Evolutionary conservation across 2,888 invertebrate species (phyloP), one percentile per base, ranked within the genome.

Genomic region (Tinea pellionella): DNA sequence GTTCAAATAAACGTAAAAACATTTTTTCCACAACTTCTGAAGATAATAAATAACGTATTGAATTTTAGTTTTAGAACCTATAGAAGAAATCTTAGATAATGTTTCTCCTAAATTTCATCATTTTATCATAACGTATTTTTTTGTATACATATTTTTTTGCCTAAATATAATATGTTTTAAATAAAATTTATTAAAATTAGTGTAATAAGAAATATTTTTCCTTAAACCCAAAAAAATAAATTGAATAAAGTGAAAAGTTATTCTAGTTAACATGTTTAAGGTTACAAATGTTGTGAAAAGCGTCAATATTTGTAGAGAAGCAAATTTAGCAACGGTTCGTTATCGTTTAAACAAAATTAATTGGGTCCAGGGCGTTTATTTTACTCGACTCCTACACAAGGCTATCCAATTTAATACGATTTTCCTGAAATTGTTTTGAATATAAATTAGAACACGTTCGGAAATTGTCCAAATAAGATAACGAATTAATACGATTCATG

Each of bases 331-430:
- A 53, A 24, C 11, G 53, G 53, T 76, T 73, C 71, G 69, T 62
- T 62, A 42, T 56, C 66, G 67, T 64, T 64, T 72, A 76, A 81
- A 80, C 77, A 78, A 64, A 62, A 66, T 67, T 74, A 76, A 77
- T 76, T 74, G 68, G 64, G 67, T 65, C 64, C 63, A 65, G 65
- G 67, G 69, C 69, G 65, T 47, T 47, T 47, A n/a, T 53, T 53
- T 53, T 53, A 53, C 18, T 18, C 6, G 3, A 47, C n/a, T 18
- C 53, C 53, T 12, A 53, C 53, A 53, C 18, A 24, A 53, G 24
- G 53, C 18, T 24, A 18, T 2, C 24, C 19, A n/a, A 53, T 53
- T 53, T 53, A 19, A 53, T 53, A 16, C 24, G 19, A 53, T 53
- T 53, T 53, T 53, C 53, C 24, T 3, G 53, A 53, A 53, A 53